Evolutionary conservation across 2,113 vertebrate genomes (phyloP).

Genomic region (Urocolius indicus): DNA sequence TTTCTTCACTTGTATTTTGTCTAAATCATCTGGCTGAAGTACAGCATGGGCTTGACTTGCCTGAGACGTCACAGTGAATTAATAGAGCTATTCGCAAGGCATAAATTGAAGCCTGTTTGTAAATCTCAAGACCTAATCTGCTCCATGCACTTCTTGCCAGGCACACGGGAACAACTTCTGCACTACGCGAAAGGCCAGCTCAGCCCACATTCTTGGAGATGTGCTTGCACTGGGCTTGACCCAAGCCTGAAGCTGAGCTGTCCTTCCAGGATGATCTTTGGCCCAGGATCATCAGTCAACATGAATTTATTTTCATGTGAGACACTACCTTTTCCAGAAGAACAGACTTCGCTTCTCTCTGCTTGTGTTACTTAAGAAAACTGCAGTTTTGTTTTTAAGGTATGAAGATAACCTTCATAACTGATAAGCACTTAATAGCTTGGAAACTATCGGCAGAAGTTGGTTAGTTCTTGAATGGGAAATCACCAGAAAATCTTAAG

Average conservation of each 20-base stretch:
- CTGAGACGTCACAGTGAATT: neutral
- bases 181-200: neutral
- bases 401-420: neutral
- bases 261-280: neutral
- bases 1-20: slow-evolving; percentile 35
- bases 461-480: neutral
- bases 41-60: neutral
- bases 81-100: neutral
- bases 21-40: slow-evolving; percentile 17
- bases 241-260: neutral
- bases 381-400: neutral
- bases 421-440: neutral
- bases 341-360: neutral
- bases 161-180: neutral
- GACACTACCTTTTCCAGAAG: neutral
- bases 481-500: neutral
- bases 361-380: neutral
- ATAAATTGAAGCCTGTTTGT: neutral
- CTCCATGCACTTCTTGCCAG: neutral
- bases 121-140: neutral
- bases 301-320: neutral
- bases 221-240: neutral
- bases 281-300: neutral
- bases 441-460: neutral
- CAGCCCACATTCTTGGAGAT: neutral